Base-by-base conservation (phyloP, 2,888 invertebrate genomes). In the Hyalella azteca region DNA sequence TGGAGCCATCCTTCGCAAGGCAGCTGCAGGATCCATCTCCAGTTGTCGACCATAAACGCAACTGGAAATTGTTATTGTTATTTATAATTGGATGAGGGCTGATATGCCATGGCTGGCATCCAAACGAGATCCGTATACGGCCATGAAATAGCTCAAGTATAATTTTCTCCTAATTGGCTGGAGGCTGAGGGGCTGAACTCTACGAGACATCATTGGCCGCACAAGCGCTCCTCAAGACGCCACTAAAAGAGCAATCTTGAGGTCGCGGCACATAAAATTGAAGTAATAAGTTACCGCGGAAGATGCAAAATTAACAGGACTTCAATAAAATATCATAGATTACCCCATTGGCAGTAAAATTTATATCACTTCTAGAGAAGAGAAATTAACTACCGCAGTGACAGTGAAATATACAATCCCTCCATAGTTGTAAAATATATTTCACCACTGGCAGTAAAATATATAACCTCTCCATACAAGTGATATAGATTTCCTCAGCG, bases 21-120 rank as follows among this genome's bases (percentile, higher is more conserved):
- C 54, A 26, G 66, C 66, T 19, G 36, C 66, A n/a, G 29, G 29
- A 66, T 66, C 36, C 66, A 66, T 66, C 66, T 66, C 66, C 66
- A 66, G 66, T 66, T 36, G 66, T 66, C 66, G 66, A 36, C 66
- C 66, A 66, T 66, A 66, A 66, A 36, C 66, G 66, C 66, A 66
- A 36, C 66, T 66, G 66, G 66, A 66, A 66, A 66, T 66, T 66
- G 66, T 66, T 66, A 66, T 66, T 66, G 66, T 66, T 66, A 66
- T 66, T 66, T 66, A 66, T 66, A 66, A 66, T 66, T 66, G 66
- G 66, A 66, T 66, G 66, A 66, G 36, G 15, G 66, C 29, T 66
- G 36, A 66, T 66, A 36, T 66, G 66, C 66, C 66, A 36, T n/a
- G 29, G 39, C 66, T 36, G 36, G 66, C 66, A 66, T 36, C 39